These are phyloP conservation scores for Drosophila pachea DNA, from an alignment of 1,140 invertebrate genomes.

Conservation along the genomic window DNA sequence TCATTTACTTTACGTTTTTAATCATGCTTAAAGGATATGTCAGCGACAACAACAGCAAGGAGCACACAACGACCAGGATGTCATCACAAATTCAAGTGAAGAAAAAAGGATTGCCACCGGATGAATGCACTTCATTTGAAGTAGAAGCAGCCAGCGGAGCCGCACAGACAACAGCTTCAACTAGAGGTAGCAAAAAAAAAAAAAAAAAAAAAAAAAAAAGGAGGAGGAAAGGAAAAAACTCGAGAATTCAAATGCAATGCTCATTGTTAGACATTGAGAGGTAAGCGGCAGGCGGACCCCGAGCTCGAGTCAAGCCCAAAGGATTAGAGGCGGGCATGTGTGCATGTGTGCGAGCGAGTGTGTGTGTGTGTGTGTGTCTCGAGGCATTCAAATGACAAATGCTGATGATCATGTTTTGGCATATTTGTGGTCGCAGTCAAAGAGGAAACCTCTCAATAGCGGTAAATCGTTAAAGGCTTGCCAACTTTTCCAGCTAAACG, in stretches of 20 bases:
- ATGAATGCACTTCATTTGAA: conserved; percentile 77
- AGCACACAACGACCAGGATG: conserved; percentile 56
- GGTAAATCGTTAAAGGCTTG: conserved; percentile 37
- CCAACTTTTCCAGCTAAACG: conserved; percentile 55
- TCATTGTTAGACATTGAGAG: conserved; percentile 61
- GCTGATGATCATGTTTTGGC: conserved; percentile 71
- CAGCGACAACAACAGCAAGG: conserved; percentile 38
- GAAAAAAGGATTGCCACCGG: conserved; percentile 72
- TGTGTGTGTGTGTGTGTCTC: too few species aligned
- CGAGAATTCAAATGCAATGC: conserved; percentile 41
- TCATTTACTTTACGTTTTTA: conserved; percentile 75
- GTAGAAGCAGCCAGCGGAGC: conserved; percentile 44
- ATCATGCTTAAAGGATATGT: conserved; percentile 76
- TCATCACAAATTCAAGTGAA: conserved; percentile 75
- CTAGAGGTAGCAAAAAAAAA: not conserved
- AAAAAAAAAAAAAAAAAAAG: conserved; percentile 21
- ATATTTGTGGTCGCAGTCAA: conserved; percentile 64
- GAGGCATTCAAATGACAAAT: conserved; percentile 39
- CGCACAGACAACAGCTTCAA: conserved; percentile 21
- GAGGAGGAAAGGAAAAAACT: not conserved
- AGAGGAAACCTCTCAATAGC: conserved; percentile 39
- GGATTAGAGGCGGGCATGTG: conserved; percentile 64
- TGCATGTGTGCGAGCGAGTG: too few species aligned
- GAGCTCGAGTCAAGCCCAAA: conserved; percentile 54
- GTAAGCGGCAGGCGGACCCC: conserved; percentile 42